A percentile compares a stretch with the other conserved stretches of the same genome.
These are phyloP conservation scores for Oryzias celebensis DNA, from an alignment of 2,113 vertebrate species.

Conservation along the genomic window DNA sequence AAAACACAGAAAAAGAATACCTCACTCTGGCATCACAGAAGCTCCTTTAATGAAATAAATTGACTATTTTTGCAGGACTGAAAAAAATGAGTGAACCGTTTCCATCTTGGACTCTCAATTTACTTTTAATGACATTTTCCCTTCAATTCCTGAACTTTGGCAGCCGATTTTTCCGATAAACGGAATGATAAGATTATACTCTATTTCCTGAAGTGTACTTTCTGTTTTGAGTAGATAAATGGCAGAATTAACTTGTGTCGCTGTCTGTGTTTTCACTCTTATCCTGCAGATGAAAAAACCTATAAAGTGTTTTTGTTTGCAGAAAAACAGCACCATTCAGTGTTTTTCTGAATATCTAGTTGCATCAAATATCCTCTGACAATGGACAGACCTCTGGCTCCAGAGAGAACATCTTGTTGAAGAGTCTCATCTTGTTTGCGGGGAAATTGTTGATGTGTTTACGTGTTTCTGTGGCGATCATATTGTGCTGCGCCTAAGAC, in stretches of 20 bases:
- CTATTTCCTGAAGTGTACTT: not conserved
- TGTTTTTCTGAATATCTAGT: constrained; percentile 25
- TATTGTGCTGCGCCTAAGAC: constrained; percentile 49
- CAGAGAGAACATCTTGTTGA: constrained; percentile 53
- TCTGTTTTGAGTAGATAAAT: not conserved
- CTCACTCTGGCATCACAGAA: too few relatives aligned
- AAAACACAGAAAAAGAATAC: too few relatives aligned
- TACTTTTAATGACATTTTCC: not conserved
- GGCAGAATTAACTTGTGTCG: not conserved
- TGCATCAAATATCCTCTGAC: constrained; percentile 42
- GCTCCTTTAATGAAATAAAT: too few relatives aligned
- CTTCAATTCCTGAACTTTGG: not conserved
- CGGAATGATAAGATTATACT: not conserved
- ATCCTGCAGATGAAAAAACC: not conserved
- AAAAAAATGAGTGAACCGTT: too few relatives aligned
- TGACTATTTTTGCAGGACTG: too few relatives aligned
- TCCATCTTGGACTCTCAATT: too few relatives aligned
- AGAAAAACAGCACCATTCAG: constrained; percentile 1
- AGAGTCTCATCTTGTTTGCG: constrained; percentile 53
- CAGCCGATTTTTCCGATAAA: not conserved
- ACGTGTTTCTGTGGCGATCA: constrained; percentile 70
- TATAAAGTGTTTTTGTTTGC: not conserved
- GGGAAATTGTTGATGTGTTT: constrained; percentile 49
- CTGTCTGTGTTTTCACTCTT: not conserved
- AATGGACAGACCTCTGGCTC: constrained; percentile 30